Conservation (phyloP, 2,888 invertebrate species). For the Lymantria dispar region DNA sequence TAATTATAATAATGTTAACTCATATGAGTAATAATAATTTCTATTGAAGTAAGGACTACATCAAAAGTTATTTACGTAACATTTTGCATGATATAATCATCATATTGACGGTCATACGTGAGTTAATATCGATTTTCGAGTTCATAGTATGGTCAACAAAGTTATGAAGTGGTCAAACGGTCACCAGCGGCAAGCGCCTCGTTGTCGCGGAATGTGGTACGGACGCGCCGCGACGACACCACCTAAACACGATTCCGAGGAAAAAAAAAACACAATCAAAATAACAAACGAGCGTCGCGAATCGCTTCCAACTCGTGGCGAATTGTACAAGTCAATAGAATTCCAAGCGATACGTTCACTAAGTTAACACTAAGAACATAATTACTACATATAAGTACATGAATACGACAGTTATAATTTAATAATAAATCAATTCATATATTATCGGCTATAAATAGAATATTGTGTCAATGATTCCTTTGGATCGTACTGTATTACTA, state of each 20-base stretch:
- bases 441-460: background rate
- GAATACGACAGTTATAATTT: no score
- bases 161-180: slow-evolving; percentile 61
- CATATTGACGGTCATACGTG: slow-evolving; percentile 5
- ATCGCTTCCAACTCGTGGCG: slow-evolving; percentile 32
- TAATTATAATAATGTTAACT: no score
- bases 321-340: slow-evolving; percentile 22
- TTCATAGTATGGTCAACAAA: slow-evolving; percentile 39
- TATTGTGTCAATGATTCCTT: slow-evolving; percentile 6
- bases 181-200: slow-evolving; percentile 62
- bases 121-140: slow-evolving; percentile 12
- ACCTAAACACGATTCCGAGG: slow-evolving; percentile 62
- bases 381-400: no score
- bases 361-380: no score
- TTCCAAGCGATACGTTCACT: slow-evolving; percentile 10
- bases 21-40: no score
- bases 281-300: slow-evolving; percentile 46
- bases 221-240: slow-evolving; percentile 56
- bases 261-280: slow-evolving; percentile 47
- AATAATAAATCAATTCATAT: background rate
- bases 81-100: no score
- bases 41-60: no score
- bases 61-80: no score
- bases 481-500: background rate
- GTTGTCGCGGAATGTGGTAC: slow-evolving; percentile 72